Base-by-base conservation (phyloP, 2,797 vertebrate species). In the Mergus octosetaceus region DNA sequence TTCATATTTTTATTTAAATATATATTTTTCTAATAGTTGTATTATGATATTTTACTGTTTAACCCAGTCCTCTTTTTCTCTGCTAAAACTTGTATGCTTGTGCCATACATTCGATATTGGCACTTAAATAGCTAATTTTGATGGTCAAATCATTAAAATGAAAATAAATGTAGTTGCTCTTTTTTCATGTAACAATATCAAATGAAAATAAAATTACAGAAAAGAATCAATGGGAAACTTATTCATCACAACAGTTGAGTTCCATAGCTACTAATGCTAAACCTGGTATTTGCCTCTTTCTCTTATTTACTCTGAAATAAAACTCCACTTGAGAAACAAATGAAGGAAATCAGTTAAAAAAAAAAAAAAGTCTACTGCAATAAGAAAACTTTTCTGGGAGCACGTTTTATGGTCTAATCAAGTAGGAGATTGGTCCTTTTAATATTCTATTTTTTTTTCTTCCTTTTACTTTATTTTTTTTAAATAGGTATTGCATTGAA, bases 131-230 rank as follows among this genome's bases (percentile, higher is more conserved):
- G 9, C 36, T 77, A 78, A 86, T 85, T 91, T 90, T 72, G 19
- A 74, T 57, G 21, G 39, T 6, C 34, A 88, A 78, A 91, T 91
- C 8, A 72, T 83, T 87, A 21, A 65, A 58, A 38, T 72, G 72
- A 91, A 87, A 95, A 51, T 53, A 77, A 77, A 92, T 11, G 27
- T 58, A 74, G 41, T 65, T 85, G 10, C 27, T 91, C 38, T 81
- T 87, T 49, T 47, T 80, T 89, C 20, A n/a, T 68, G 6, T 70
- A 65, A n/a, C 15, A 47, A 3, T 73, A 69, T 71, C 7, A 73
- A 94, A 90, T 80, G 13, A 91, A 81, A 93, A 77, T 74, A 85
- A 87, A 89, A 92, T 54, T 49, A 79, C 71, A 76, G 10, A 12
- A 64, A 21, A 77, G 2, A 92, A 85, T 64, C 71, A 71, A 56